Conservation (phyloP, 2,113 vertebrate species). For the Tylochromis polylepis region DNA sequence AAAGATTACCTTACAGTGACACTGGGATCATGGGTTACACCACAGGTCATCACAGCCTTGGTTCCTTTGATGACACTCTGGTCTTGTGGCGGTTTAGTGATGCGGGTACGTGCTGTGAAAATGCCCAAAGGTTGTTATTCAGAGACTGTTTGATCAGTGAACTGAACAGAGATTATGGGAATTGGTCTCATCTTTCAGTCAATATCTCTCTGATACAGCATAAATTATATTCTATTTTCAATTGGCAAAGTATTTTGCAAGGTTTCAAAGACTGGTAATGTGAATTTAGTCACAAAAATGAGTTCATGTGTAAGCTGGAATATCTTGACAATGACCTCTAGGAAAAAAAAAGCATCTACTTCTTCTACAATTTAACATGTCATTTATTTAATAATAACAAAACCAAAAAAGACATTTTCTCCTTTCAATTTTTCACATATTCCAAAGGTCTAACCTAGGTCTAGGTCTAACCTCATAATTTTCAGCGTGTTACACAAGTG, state of each 20-base stretch:
- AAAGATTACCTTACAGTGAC: slow-evolving; percentile 82
- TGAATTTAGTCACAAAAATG: not conserved
- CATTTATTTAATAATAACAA: not conserved
- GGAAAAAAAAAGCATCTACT: not conserved
- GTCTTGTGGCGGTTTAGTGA: slow-evolving; percentile 87
- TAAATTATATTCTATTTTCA: slow-evolving; percentile 7
- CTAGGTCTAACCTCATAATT: too few relatives aligned
- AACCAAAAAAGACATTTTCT: not conserved
- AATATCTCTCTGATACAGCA: not conserved
- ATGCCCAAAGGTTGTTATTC: slow-evolving; percentile 16
- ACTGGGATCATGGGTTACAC: slow-evolving; percentile 89
- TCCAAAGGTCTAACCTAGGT: not conserved
- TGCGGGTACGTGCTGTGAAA: slow-evolving; percentile 86
- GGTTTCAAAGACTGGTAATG: not conserved
- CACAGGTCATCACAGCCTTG: slow-evolving; percentile 90
- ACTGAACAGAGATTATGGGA: not conserved
- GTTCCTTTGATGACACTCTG: slow-evolving; percentile 98
- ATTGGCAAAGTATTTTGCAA: not conserved
- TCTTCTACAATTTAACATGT: not conserved
- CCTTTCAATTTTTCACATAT: not conserved
- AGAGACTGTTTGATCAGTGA: slow-evolving; percentile 21
- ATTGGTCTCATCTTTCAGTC: slow-evolving; percentile 19
- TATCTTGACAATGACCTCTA: not conserved
- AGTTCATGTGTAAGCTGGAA: not conserved
- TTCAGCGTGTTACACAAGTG: not conserved